These are phyloP conservation scores for Meda fulgida DNA, from an alignment of 2,797 vertebrate genomes.

Conservation along the genomic window DNA sequence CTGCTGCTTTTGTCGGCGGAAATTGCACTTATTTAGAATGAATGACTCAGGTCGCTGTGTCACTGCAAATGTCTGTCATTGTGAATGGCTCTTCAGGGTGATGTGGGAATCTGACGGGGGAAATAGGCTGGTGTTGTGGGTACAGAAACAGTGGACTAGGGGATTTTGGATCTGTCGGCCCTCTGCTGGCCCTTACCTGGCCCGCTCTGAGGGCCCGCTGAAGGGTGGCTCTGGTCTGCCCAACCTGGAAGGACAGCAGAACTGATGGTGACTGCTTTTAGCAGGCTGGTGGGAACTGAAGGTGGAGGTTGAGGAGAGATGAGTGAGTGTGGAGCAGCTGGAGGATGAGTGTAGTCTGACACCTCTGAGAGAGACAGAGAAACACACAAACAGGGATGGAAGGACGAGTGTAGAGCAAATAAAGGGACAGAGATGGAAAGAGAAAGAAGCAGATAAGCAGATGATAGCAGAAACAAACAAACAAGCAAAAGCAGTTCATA, in stretches of 20 bases:
- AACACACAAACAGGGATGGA: conserved; percentile 39
- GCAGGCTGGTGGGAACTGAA: conserved; percentile 46
- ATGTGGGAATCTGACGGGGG: conserved; percentile 5
- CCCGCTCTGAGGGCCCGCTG: conserved; percentile 19
- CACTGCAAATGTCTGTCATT: not conserved
- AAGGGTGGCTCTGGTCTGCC: conserved; percentile 44
- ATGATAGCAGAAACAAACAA: conserved; percentile 48
- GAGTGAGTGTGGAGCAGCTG: conserved; percentile 58
- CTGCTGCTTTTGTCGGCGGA: not conserved
- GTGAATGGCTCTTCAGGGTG: not conserved
- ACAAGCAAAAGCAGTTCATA: conserved; percentile 37
- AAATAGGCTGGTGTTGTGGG: not conserved
- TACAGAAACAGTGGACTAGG: not conserved
- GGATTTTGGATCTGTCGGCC: conserved; percentile 8
- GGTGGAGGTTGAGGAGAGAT: conserved; percentile 52
- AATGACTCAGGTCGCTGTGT: not conserved
- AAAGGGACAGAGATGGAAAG: conserved; percentile 51
- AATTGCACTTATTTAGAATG: not conserved
- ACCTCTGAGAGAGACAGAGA: conserved; percentile 40
- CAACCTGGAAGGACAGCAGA: conserved; percentile 58
- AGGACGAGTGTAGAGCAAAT: conserved; percentile 16
- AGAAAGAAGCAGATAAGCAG: conserved; percentile 51
- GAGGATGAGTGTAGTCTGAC: conserved; percentile 59
- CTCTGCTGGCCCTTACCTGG: conserved; percentile 56
- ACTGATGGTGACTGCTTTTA: conserved; percentile 63